Evolutionary conservation across 2,113 vertebrate genomes (phyloP).

Genomic region (Conger conger): DNA sequence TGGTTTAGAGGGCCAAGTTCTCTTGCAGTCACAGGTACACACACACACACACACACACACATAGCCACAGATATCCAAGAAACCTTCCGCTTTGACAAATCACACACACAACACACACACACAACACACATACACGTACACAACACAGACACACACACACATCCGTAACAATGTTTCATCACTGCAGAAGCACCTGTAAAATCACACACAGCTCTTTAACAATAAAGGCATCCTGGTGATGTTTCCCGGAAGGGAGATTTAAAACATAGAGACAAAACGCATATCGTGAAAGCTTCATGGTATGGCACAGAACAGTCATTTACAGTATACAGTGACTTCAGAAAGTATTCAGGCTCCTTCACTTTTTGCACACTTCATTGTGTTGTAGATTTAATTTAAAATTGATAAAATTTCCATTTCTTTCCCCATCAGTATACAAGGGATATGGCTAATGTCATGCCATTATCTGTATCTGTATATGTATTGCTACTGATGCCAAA

Average conservation of each 20-base stretch:
- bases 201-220: background rate
- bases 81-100: too few relatives aligned
- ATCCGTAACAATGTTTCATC: background rate
- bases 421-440: too few relatives aligned
- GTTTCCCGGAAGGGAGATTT: background rate
- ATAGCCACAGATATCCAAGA: slow-evolving; percentile 11
- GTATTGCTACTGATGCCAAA: too few relatives aligned
- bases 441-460: too few relatives aligned
- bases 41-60: slow-evolving; percentile 35
- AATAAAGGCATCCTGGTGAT: background rate
- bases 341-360: too few relatives aligned
- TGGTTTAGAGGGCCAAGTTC: too few relatives aligned
- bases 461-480: too few relatives aligned
- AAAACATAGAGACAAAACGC: background rate
- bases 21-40: background rate
- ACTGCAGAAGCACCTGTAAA: background rate
- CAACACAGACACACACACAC: background rate
- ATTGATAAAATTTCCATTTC: too few relatives aligned
- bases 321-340: too few relatives aligned
- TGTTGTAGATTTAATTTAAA: too few relatives aligned
- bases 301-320: background rate
- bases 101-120: slow-evolving; percentile 26
- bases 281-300: background rate
- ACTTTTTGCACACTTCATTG: too few relatives aligned
- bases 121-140: background rate